Evolutionary conservation across 2,888 invertebrate species (phyloP), one percentile per base, ranked within the genome.

Genomic region (Rhamnusium bicolor): DNA sequence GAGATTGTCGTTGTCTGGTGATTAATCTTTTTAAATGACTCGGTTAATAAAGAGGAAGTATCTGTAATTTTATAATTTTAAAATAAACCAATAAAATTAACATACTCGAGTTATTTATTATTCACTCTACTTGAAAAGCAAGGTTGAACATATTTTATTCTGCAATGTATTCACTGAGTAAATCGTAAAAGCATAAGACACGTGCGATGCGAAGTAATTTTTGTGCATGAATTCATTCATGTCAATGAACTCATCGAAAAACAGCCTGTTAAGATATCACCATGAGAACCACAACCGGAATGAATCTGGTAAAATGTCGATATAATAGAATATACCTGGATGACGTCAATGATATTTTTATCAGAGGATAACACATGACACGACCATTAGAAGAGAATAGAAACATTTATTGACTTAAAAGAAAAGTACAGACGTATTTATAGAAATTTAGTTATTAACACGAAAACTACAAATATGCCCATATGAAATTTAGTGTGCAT

Each of bases 1-100:
- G 47, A 61, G 61, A 61, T 61, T 40, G 14, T 14, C 61, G 10
- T 60, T 21, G 61, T 24, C 46, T 21, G 21, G 61, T 61, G 19
- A 47, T 61, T 61, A 47, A 61, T 24, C n/a, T n/a, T n/a, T 46
- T 21, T 46, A 21, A 21, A n/a, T n/a, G 19, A 5, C 2, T 10
- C 40, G 19, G 21, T 18, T 27, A 61, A 32, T 58, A 58, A 16
- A 58, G 32, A 56, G 54, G 54, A 27, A 27, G 27, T 14, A 7
- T n/a, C n/a, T 5, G 54, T 40, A 40, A 40, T 40, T 40, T n/a
- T 40, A 40, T 14, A 40, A n/a, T 40, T 40, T 12, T 4, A n/a
- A 40, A 40, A 40, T 40, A n/a, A n/a, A n/a, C n/a, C 40, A n/a
- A 12, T 4, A 2, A n/a, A n/a, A 3, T 40, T 1, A 40, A 14